These are phyloP conservation scores for Rhinichthys osculus DNA, from an alignment of 2,797 vertebrate genomes.

Conservation along the genomic window DNA sequence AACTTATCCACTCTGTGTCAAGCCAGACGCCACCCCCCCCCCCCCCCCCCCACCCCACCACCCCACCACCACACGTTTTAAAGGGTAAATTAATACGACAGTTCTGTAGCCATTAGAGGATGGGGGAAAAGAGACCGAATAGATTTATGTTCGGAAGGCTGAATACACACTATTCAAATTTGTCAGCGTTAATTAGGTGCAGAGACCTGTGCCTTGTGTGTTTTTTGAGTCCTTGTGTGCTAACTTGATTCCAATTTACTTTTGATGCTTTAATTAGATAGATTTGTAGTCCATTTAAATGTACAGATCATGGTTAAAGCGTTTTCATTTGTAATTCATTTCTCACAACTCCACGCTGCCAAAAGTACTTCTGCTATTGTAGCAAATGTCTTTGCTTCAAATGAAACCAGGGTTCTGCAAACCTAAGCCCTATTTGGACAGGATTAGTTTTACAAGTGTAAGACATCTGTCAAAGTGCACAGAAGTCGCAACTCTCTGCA, in stretches of 20 bases:
- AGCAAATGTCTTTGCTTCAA: slow-evolving; percentile 23
- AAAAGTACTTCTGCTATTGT: neutral
- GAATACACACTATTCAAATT: slow-evolving; percentile 70
- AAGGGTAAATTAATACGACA: slow-evolving; percentile 55
- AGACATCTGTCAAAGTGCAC: too few species aligned
- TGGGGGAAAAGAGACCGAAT: slow-evolving; percentile 47
- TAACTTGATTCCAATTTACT: slow-evolving; percentile 75
- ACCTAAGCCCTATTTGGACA: neutral
- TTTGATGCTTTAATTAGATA: slow-evolving; percentile 76
- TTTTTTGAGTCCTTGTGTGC: slow-evolving; percentile 72
- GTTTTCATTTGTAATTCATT: slow-evolving; percentile 39
- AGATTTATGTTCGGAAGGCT: slow-evolving; percentile 70
- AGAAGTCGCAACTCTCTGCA: too few species aligned
- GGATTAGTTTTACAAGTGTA: too few species aligned
- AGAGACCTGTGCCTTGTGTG: slow-evolving; percentile 71
- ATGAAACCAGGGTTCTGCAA: neutral
- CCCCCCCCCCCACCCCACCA: too few species aligned
- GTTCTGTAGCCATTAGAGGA: slow-evolving; percentile 44
- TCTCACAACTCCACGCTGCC: neutral
- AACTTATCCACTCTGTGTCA: slow-evolving; percentile 71
- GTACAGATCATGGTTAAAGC: slow-evolving; percentile 67
- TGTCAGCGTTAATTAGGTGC: slow-evolving; percentile 74
- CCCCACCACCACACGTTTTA: slow-evolving; percentile 54
- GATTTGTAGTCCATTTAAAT: slow-evolving; percentile 65
- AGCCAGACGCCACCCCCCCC: neutral